Evolutionary conservation across 2,113 vertebrate species (phyloP), one percentile per base, ranked within the genome.

Genomic region (Grantiella picta): DNA sequence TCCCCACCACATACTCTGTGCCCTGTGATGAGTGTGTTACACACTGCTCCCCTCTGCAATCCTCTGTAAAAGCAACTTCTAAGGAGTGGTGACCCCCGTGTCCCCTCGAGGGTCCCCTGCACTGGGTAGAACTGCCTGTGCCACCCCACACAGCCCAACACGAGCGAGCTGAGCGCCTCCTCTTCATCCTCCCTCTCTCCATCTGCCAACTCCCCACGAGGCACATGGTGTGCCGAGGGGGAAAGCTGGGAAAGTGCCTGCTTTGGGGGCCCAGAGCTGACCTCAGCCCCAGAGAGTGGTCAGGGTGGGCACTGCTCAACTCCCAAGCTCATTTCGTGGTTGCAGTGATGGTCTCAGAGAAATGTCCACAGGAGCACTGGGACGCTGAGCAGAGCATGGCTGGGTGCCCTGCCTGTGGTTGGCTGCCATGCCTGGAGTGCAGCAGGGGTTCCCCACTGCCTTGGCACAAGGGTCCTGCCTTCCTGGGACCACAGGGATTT

Each of bases 151-250:
- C 63, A 93, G 90, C 94, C 90, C 78, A 82, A 82, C 72, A 54
- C 9, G 49, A 60, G 96, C 18, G 3, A 95, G 96, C 95, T 63
- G 8, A 94, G 95, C 38, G 33, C 88, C 96, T 94, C 96, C 96
- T 96, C 96, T 54, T 94, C 91, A 72, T 93, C 97, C 97, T 97
- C 97, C 97, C 90, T 95, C 95, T 96, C 95, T 86, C 97, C 98
- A 98, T 98, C 98, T 98, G 97, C 82, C 65, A 29, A 11, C 40
- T 64, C 61, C 44, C 73, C 54, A 82, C 8, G 40, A 96, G 94
- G 90, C 92, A 95, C 29, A 3, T 12, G 7, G 38, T 14, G 47
- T 66, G 85, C 36, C 4, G 9, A 81, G 38, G 65, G 70, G 57
- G 70, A 90, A 23, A n/a, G 45, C 18, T 4, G 23, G 65, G 69